Evolutionary conservation across 2,888 invertebrate genomes (phyloP).

Genomic region (Geophilus truncorum): DNA sequence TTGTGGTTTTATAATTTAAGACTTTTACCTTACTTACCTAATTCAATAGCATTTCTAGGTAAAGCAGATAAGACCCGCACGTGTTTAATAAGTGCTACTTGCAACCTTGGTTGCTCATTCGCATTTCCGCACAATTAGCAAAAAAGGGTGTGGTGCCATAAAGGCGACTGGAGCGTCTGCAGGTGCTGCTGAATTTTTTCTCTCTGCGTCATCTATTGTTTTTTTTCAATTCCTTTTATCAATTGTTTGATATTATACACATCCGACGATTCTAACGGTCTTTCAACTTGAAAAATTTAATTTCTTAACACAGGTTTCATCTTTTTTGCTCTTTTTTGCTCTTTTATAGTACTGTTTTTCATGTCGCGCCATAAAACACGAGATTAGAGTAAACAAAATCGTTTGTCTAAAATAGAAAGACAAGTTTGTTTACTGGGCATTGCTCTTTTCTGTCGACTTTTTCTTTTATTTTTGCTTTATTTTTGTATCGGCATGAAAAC

Average conservation of each 20-base stretch:
- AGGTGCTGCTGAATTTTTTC: background rate
- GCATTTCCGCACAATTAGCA: background rate
- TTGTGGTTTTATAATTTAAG: background rate
- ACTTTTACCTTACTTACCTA: background rate
- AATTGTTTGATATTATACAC: background rate
- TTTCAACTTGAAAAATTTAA: background rate
- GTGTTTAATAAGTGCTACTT: background rate
- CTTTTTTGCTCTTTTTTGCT: background rate
- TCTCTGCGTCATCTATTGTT: background rate
- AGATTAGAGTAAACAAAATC: background rate
- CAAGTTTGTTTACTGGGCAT: background rate
- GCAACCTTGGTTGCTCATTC: conserved; percentile 6
- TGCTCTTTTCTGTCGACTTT: background rate
- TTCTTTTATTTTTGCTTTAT: background rate
- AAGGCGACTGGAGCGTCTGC: background rate
- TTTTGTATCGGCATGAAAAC: background rate
- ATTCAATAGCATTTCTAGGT: background rate
- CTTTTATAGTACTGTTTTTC: background rate
- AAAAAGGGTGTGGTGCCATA: background rate
- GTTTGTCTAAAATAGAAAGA: background rate
- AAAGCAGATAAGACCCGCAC: background rate
- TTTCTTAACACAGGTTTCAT: background rate
- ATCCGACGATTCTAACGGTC: background rate
- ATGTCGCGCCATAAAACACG: background rate
- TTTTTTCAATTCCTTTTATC: background rate